Percentiles rank a stretch among this genome's conserved stretches.
These are phyloP conservation scores for Bolborhynchus lineola DNA, from an alignment of 2,113 vertebrate species.

Conservation along the genomic window DNA sequence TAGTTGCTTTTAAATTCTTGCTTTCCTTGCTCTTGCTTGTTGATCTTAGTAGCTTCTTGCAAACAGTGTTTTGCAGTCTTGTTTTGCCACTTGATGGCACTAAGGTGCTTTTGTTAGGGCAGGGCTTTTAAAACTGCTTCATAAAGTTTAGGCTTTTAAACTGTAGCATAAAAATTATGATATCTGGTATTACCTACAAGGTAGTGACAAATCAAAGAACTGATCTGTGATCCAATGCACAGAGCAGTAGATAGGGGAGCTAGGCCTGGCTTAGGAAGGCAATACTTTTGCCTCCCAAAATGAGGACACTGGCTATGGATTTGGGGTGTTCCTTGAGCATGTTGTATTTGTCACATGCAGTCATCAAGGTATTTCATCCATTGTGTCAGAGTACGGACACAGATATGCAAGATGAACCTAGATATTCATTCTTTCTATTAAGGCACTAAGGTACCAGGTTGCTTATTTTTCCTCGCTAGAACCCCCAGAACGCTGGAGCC, in stretches of 20 bases:
- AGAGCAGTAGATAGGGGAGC: background rate
- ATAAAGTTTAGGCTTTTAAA: background rate
- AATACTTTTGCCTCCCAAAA: background rate
- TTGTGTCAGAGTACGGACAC: background rate
- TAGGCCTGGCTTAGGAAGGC: background rate
- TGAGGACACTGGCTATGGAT: background rate
- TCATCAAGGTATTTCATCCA: background rate
- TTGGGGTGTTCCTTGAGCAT: background rate
- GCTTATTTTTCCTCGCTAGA: background rate
- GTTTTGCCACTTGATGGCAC: constrained; percentile 37
- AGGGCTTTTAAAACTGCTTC: background rate
- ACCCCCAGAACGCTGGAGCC: background rate
- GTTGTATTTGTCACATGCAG: background rate
- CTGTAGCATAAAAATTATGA: background rate
- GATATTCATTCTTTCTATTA: background rate
- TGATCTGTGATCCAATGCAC: background rate
- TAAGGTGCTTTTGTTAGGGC: background rate
- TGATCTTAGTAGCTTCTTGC: background rate
- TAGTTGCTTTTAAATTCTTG: background rate
- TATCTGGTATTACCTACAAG: background rate
- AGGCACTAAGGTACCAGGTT: background rate
- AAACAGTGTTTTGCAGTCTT: background rate
- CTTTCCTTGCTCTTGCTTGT: background rate
- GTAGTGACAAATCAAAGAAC: background rate
- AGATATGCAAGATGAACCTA: background rate